A percentile compares a stretch with the other conserved stretches of the same genome.
Evolutionary conservation across 2,888 invertebrate genomes (phyloP).

Genomic region (Pachydiplax longipennis): DNA sequence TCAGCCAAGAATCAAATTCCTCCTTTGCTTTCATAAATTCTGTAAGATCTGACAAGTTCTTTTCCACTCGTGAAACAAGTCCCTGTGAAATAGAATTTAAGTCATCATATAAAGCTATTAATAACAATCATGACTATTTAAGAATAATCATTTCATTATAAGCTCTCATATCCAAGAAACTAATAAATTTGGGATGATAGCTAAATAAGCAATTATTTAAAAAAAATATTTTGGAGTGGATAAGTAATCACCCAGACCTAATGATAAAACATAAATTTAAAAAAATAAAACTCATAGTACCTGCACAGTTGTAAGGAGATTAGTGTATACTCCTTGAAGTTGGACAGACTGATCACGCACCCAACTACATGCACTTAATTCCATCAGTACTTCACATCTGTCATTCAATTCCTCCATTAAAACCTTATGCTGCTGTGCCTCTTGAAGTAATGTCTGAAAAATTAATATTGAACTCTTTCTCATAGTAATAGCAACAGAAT

Average conservation of each 20-base stretch:
- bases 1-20: conserved; percentile 84
- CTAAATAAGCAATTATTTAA: too few species aligned
- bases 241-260: too few species aligned
- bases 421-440: conserved; percentile 78
- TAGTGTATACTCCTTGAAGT: conserved; percentile 82
- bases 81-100: conserved; percentile 54
- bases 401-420: conserved; percentile 85
- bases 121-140: not conserved
- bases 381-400: conserved; percentile 85
- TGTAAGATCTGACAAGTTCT: conserved; percentile 88
- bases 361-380: conserved; percentile 83
- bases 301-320: conserved; percentile 79
- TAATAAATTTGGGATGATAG: too few species aligned
- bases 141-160: not conserved
- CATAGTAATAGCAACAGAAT: too few species aligned
- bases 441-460: conserved; percentile 71
- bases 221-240: too few species aligned
- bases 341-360: conserved; percentile 87
- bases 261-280: too few species aligned
- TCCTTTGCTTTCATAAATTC: conserved; percentile 88
- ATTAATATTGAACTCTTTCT: not conserved
- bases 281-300: conserved; percentile 56
- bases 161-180: too few species aligned
- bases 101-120: too few species aligned
- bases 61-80: conserved; percentile 84